phyloP scores from a whole-genome alignment of 2,113 vertebrate genomes.

The Albula glossodonta region DNA sequence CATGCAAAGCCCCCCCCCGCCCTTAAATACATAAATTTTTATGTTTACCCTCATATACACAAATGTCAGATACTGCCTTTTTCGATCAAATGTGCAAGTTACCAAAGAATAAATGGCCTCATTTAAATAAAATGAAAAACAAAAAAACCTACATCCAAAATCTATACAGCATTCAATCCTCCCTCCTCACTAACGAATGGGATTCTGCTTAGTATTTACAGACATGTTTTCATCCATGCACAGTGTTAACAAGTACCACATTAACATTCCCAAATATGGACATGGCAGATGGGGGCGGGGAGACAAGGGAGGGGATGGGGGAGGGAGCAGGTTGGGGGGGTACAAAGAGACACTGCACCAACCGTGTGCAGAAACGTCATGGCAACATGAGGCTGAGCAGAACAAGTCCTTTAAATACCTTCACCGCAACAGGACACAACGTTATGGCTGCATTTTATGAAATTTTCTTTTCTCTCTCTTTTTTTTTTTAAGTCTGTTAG shows the following conservation, averaged over 20 bases:
- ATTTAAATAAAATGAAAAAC: constrained; percentile 26
- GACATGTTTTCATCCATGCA: constrained; percentile 76
- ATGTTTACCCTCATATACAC: constrained; percentile 61
- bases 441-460: constrained; percentile 61
- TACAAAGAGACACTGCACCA: not conserved
- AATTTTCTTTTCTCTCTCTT: constrained; percentile 21
- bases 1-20: constrained; percentile 59
- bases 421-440: constrained; percentile 61
- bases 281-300: constrained; percentile 44
- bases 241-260: constrained; percentile 78
- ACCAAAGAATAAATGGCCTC: constrained; percentile 32
- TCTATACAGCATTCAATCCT: constrained; percentile 72
- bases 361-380: constrained; percentile 9
- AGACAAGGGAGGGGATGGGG: no score
- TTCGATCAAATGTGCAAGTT: constrained; percentile 65
- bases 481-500: constrained; percentile 6
- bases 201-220: constrained; percentile 76
- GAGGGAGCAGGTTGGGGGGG: no score
- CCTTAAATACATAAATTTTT: constrained; percentile 59
- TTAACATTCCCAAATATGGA: constrained; percentile 73
- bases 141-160: constrained; percentile 47
- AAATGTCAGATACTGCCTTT: constrained; percentile 79
- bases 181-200: constrained; percentile 61
- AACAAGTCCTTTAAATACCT: constrained; percentile 45
- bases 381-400: constrained; percentile 32